Evolutionary conservation across 35 echinoderm and acorn worm species (phyloP), one percentile per base, ranked within the genome.

Genomic region (Heliocidaris tuberculata): DNA sequence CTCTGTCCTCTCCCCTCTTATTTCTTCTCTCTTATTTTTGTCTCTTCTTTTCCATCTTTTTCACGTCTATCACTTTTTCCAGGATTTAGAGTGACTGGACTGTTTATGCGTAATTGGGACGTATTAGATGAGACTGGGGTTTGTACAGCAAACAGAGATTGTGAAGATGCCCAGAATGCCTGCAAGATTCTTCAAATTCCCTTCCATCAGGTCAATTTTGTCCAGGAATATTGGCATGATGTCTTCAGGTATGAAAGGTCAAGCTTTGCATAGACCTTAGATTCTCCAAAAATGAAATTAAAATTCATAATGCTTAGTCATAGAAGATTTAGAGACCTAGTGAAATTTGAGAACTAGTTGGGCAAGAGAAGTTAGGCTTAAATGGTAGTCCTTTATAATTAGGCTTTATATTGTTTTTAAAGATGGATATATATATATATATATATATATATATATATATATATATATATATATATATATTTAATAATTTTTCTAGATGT

Each of bases 41-140:
- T 27, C 65, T 27, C 65, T 78, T 21, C 2, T 78, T 27, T 78
- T n/a, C 65, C 65, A 17, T 21, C 21, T 78, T 19, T 27, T 7
- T 78, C 65, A 27, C 0, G 4, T 78, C 7, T n/a, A n/a, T 78
- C 27, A 6, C 6, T 78, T n/a, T 21, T 2, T 12, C 30, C 15
- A 98, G 97, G 97, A 31, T 97, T 95, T 92, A 54, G 90, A 87
- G 98, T 99, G 50, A 97, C 98, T 6, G 98, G 98, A 30, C 60
- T 99, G 6, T 99, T 97, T 32, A 99, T 99, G 98, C 95, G 96
- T 50, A 99, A 99, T 86, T 99, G 98, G 98, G 98, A 99, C 35
- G 88, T 86, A 9, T 31, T 99, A 47, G 98, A 99, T 96, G 98
- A 99, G 70, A 97, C 96, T 7, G 98, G 98, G 54, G 96, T 95